Percentiles rank a stretch among this genome's conserved stretches.
phyloP scores from a whole-genome alignment of 2,797 vertebrate species.

The Myioborus miniatus region DNA sequence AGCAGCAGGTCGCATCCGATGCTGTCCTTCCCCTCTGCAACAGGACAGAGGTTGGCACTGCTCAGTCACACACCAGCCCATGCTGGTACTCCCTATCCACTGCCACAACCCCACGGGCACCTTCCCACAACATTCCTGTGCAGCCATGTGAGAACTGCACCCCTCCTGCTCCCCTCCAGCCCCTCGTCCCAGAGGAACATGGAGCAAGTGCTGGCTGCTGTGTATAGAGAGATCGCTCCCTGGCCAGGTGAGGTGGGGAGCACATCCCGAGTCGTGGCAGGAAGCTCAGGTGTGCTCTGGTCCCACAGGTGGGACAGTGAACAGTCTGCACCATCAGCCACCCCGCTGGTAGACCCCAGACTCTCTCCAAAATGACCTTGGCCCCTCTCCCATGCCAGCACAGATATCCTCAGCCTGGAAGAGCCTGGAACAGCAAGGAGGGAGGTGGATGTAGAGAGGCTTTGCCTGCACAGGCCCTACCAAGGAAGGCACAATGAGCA shows the following conservation, averaged over 20 bases:
- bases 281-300: neutral
- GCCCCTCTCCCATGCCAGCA: neutral
- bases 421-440: neutral
- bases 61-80: neutral
- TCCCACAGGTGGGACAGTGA: accelerated
- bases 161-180: neutral
- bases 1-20: conserved; percentile 89
- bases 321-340: neutral
- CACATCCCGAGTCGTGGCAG: accelerated
- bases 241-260: neutral
- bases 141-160: accelerated
- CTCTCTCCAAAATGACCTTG: neutral
- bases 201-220: neutral
- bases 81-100: neutral
- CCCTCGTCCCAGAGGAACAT: accelerated
- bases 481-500: neutral
- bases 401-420: neutral
- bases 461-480: neutral
- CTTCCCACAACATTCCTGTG: neutral
- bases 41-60: neutral
- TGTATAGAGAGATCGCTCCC: neutral
- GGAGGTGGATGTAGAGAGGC: neutral
- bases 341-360: too few relatives aligned
- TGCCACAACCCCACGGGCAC: accelerated
- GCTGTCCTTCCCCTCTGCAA: conserved; percentile 89